These are phyloP conservation scores for Halictus ligatus DNA, from an alignment of 2,888 invertebrate species.

Conservation along the genomic window DNA sequence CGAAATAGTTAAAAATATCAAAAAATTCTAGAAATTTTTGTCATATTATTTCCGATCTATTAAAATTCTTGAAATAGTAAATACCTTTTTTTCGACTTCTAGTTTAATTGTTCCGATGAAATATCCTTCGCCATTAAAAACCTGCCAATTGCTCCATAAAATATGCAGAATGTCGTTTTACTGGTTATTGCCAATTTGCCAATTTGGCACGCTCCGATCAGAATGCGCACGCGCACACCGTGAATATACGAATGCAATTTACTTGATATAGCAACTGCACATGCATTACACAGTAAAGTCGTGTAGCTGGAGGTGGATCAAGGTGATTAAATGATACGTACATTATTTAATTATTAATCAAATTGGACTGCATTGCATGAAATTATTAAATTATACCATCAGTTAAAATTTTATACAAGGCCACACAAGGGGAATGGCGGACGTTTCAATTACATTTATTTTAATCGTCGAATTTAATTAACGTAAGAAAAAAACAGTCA, in stretches of 20 bases:
- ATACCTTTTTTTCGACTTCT: not conserved
- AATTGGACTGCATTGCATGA: not conserved
- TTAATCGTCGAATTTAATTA: not conserved
- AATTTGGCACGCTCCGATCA: not conserved
- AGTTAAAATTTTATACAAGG: not conserved
- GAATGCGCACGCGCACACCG: not conserved
- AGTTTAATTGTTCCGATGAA: not conserved
- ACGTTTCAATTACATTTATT: slow-evolving; percentile 2
- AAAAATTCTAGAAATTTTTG: not conserved
- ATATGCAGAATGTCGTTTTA: slow-evolving; percentile 6
- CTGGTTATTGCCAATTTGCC: slow-evolving; percentile 6
- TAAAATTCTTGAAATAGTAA: not conserved
- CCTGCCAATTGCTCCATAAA: not conserved
- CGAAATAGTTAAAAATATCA: not conserved
- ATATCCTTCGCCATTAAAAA: not conserved
- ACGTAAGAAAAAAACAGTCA: not conserved
- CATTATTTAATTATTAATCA: not conserved
- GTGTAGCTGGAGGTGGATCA: not conserved
- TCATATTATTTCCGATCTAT: not conserved
- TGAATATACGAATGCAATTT: not conserved
- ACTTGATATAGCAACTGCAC: slow-evolving; percentile 12
- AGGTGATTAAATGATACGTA: not conserved
- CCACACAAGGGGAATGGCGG: not conserved
- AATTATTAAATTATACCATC: not conserved
- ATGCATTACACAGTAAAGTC: not conserved